A percentile compares a stretch with the other conserved stretches of the same genome.
Evolutionary conservation across 2,113 vertebrate species (phyloP).

Genomic region (Pipa parva): DNA sequence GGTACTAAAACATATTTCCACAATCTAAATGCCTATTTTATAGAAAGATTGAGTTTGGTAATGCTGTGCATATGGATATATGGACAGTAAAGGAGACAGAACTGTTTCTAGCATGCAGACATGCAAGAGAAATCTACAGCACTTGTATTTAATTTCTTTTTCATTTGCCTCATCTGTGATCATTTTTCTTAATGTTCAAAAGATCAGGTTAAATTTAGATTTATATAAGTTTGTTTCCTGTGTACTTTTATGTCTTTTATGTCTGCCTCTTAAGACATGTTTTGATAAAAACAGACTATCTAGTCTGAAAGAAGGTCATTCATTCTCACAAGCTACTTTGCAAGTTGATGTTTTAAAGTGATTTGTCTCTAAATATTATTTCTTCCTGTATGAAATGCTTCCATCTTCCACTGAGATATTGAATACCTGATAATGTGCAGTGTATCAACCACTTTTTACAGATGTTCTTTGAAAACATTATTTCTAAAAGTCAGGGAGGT

Average conservation of each 20-base stretch:
- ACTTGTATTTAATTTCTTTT: no score
- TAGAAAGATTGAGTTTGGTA: no score
- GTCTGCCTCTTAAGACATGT: no score
- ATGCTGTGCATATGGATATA: no score
- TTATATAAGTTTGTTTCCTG: background rate
- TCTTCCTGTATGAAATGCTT: background rate
- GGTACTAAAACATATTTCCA: no score
- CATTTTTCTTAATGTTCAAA: background rate
- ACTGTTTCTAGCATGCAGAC: no score
- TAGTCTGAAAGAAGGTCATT: background rate
- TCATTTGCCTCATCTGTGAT: no score
- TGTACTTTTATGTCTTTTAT: background rate
- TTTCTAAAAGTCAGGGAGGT: conserved; percentile 23
- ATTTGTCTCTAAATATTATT: background rate
- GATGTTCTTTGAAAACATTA: conserved; percentile 29
- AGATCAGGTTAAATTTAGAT: background rate
- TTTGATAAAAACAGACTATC: no score
- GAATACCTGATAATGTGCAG: conserved; percentile 19
- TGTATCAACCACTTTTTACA: conserved; percentile 23
- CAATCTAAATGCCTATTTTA: no score
- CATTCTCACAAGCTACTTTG: background rate
- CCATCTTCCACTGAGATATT: conserved; percentile 2
- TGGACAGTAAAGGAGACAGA: no score
- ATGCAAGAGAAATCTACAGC: no score
- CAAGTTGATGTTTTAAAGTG: background rate